Base-by-base conservation (phyloP, 2,888 invertebrate species). In the Coremacera marginata region DNA sequence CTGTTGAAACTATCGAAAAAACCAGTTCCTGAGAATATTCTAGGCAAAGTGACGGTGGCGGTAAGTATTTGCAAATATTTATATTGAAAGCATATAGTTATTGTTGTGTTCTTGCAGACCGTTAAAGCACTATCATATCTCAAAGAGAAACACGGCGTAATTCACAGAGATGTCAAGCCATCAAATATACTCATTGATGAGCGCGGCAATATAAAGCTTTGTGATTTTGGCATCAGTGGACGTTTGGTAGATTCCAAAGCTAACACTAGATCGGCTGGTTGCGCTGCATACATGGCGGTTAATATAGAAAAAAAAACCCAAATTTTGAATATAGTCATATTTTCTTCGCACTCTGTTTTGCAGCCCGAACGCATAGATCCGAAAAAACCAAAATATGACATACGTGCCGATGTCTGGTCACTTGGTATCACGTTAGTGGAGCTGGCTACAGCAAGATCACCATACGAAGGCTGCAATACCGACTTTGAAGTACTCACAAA, bases 141-240 rank as follows among this genome's bases (percentile, higher is more conserved):
- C 84, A 99, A 99, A 91, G 98, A 98, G 90, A 94, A 93, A 81
- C 99, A 98, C 88, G 98, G 96, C 79, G 98, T 98, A 78, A 99
- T 99, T 87, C 99, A 99, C 90, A 93, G 98, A 89, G 98, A 99
- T 91, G 97, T 99, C 74, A 99, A 99, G 89, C 99, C 99, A 68
- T 98, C 98, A 84, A 99, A 99, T 91, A 99, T 99, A 84, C 91
- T 99, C 81, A 92, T 99, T 83, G 98, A 99, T 90, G 95, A 96
- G 90, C 94, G 94, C 86, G 99, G 99, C 25, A 95, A 95, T 85
- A 96, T 99, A 9, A 99, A 99, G 90, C 91, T 99, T 51, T 99
- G 99, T 91, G 99, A 99, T 92, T 99, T 99, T 91, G 99, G 99
- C 82, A 99, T 99, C 89, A 98, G 98, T 88, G 99, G 99, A 25